Evolutionary conservation across 2,797 vertebrate species (phyloP).

Genomic region (Chrosomus eos): DNA sequence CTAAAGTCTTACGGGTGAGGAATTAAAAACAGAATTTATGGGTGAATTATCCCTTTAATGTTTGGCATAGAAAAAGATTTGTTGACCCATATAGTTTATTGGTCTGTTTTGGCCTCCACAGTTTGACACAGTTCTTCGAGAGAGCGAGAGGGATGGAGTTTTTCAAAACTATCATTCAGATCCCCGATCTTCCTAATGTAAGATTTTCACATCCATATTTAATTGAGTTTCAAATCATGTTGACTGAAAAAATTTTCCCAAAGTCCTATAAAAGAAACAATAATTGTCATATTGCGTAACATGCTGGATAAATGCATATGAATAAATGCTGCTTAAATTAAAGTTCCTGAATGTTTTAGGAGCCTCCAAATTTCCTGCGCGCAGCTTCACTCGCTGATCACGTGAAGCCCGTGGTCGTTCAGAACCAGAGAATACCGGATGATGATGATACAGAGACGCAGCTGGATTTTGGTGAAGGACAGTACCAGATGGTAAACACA

Average conservation of each 20-base stretch:
- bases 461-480: constrained; percentile 54
- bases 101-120: constrained; percentile 62
- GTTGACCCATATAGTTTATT: not conserved
- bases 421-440: constrained; percentile 63
- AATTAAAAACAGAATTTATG: too few relatives aligned
- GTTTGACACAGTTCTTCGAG: constrained; percentile 91
- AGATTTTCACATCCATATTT: constrained; percentile 55
- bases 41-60: not conserved
- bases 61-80: not conserved
- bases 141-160: constrained; percentile 95
- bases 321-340: not conserved
- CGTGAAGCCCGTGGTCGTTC: constrained; percentile 90
- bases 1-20: too few relatives aligned
- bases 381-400: constrained; percentile 91
- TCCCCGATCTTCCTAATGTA: constrained; percentile 95
- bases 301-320: not conserved
- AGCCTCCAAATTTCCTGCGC: constrained; percentile 94
- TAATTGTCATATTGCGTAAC: not conserved
- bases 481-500: constrained; percentile 44
- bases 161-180: constrained; percentile 93
- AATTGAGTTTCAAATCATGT: not conserved
- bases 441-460: constrained; percentile 70
- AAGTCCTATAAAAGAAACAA: not conserved
- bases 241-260: not conserved
- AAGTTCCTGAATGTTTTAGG: constrained; percentile 69